phyloP scores from a whole-genome alignment of 2,113 vertebrate species.

The Stegastes partitus region DNA sequence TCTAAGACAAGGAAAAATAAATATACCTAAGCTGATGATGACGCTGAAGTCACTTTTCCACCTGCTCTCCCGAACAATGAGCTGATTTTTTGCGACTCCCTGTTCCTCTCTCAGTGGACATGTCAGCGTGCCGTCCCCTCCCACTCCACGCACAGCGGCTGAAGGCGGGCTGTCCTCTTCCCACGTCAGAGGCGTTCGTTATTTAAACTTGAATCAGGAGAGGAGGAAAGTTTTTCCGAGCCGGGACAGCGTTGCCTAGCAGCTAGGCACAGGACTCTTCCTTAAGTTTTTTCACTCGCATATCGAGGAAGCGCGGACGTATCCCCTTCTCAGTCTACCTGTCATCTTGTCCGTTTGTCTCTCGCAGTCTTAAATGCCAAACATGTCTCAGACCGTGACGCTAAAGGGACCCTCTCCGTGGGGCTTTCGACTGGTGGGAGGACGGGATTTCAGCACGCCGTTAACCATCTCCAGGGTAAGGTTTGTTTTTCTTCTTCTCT shows the following conservation, averaged over 20 bases:
- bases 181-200: constrained; percentile 78
- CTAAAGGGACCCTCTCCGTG: constrained; percentile 94
- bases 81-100: neutral
- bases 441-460: constrained; percentile 95
- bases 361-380: constrained; percentile 4
- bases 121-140: constrained; percentile 22
- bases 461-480: constrained; percentile 96
- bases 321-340: neutral
- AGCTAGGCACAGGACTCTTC: constrained; percentile 56
- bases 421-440: constrained; percentile 96
- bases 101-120: neutral
- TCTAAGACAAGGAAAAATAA: neutral
- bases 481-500: constrained; percentile 2
- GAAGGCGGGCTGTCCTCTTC: constrained; percentile 66
- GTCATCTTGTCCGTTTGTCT: neutral
- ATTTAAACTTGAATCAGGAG: constrained; percentile 80
- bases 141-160: constrained; percentile 25
- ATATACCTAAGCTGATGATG: neutral
- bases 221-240: constrained; percentile 70
- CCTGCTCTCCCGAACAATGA: neutral
- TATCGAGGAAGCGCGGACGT: constrained; percentile 36
- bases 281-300: neutral
- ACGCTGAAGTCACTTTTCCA: neutral
- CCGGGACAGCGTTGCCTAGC: constrained; percentile 77
- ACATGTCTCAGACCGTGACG: constrained; percentile 91